Base-by-base conservation (phyloP, 1,140 invertebrate species). In the Ctenoplectra terminalis region DNA sequence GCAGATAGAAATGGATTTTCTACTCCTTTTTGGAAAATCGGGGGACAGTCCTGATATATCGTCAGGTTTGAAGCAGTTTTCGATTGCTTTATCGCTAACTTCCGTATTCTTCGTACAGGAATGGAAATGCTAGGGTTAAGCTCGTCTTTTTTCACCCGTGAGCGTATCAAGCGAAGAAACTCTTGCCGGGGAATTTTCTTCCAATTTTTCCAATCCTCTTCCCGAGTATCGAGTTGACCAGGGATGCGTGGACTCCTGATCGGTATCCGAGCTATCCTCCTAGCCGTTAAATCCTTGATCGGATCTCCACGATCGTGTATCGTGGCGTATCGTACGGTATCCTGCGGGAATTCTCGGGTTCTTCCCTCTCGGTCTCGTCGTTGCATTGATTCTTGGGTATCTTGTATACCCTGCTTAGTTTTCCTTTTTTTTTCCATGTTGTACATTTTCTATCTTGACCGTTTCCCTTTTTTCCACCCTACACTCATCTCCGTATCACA, bases 331-430 rank as follows among this genome's bases (percentile, higher is more conserved):
- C 84, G 83, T 72, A 46, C 48, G 66, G 64, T 87, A 90, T 91
- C 91, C 90, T 88, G 86, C 88, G 90, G 89, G 89, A 89, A 91
- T 91, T 90, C 89, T 90, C 89, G 82, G 83, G 85, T 90, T 89
- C 79, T 88, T 80, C 83, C 86, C 89, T 90, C 85, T 86, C 87
- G 83, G 85, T 86, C 80, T 73, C 84, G 84, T 80, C 89, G 88
- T 92, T 90, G 89, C 91, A 92, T 92, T 89, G 90, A 92, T 92
- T 89, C 88, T 91, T 87, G 69, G 37, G 11, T 64, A 43, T 40
- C 61, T 63, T 61, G 9, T 40, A 50, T 69, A 71, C 72, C 81
- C 66, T 63, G 56, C 48, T 63, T 50, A 40, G 34, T 6, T 37
- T 63, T 63, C 54, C 60, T 17, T 46, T 70, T 66, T 52, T 69